phyloP scores from a whole-genome alignment of 2,797 vertebrate species.

The Sebastes trivittatus region DNA sequence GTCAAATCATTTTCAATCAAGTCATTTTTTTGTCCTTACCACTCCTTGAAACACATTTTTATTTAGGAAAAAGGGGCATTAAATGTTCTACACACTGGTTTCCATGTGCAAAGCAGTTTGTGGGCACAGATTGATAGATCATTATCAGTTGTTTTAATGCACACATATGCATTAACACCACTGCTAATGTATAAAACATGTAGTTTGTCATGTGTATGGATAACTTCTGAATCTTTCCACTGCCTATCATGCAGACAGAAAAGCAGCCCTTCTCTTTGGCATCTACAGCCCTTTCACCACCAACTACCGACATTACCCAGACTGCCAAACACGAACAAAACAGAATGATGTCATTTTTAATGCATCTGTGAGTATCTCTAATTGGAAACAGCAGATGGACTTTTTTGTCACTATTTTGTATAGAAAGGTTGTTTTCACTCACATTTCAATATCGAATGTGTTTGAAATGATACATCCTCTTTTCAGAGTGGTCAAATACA shows the following conservation, averaged over 20 bases:
- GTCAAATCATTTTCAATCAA: too few relatives aligned
- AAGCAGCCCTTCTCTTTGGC: not conserved
- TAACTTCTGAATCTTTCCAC: not conserved
- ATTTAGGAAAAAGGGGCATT: not conserved
- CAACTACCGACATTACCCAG: not conserved
- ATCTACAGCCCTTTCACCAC: not conserved
- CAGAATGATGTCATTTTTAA: not conserved
- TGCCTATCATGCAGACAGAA: not conserved
- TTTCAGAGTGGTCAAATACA: not conserved
- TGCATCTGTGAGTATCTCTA: not conserved
- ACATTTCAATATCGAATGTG: not conserved
- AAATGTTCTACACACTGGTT: not conserved
- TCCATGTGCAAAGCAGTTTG: not conserved
- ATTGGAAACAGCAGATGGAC: not conserved
- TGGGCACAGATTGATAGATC: not conserved
- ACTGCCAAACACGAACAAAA: not conserved
- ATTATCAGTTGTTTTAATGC: not conserved
- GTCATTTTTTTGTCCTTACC: too few relatives aligned
- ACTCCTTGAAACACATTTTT: not conserved
- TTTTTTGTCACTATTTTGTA: not conserved
- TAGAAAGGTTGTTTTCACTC: constrained; percentile 2
- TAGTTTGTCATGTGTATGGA: not conserved
- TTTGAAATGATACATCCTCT: not conserved
- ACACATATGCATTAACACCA: not conserved
- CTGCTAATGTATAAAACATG: not conserved